Evolutionary conservation across 1,140 invertebrate genomes (phyloP).

Genomic region (Prorops nasuta): DNA sequence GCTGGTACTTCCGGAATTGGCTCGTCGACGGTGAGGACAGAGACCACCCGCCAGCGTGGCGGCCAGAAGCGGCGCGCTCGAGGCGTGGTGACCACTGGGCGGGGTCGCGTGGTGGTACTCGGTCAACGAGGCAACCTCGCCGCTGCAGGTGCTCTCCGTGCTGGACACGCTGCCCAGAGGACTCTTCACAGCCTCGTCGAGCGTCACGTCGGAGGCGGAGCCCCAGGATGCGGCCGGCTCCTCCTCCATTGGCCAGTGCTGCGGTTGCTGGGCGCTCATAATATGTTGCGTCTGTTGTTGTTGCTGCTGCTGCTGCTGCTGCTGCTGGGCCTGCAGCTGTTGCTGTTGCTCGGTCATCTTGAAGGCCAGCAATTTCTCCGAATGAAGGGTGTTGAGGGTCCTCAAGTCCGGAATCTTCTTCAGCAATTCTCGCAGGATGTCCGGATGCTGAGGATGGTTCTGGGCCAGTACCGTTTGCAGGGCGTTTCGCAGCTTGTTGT

Average conservation of each 20-base stretch:
- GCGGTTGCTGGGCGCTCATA: slow-evolving; percentile 53
- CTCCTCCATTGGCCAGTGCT: slow-evolving; percentile 56
- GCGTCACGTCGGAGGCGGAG: slow-evolving; percentile 65
- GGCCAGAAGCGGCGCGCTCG: slow-evolving; percentile 70
- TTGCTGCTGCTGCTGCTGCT: slow-evolving; percentile 35
- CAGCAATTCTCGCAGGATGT: slow-evolving; percentile 82
- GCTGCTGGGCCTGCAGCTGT: slow-evolving; percentile 65
- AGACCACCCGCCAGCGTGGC: slow-evolving; percentile 72
- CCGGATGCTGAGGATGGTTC: slow-evolving; percentile 77
- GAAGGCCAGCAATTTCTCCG: slow-evolving; percentile 91
- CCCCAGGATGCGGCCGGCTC: slow-evolving; percentile 62
- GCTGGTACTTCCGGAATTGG: slow-evolving; percentile 72
- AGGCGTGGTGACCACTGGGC: slow-evolving; percentile 54
- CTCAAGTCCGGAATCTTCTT: slow-evolving; percentile 93
- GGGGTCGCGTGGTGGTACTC: slow-evolving; percentile 58
- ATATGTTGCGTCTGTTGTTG: slow-evolving; percentile 52
- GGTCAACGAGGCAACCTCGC: slow-evolving; percentile 63
- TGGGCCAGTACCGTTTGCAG: slow-evolving; percentile 85
- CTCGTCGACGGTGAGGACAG: slow-evolving; percentile 68
- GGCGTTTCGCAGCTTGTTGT: slow-evolving; percentile 80
- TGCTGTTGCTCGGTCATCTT: slow-evolving; percentile 87
- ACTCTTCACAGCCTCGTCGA: slow-evolving; percentile 78
- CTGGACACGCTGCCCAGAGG: slow-evolving; percentile 83
- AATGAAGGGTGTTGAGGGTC: slow-evolving; percentile 93
- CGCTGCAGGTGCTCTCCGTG: slow-evolving; percentile 73